Percentiles rank a stretch among this genome's conserved stretches.
Conservation (phyloP, 30 jellyfish, hydroid and myxozoan species). For the Aurelia aurita complex sp. Pacific region DNA sequence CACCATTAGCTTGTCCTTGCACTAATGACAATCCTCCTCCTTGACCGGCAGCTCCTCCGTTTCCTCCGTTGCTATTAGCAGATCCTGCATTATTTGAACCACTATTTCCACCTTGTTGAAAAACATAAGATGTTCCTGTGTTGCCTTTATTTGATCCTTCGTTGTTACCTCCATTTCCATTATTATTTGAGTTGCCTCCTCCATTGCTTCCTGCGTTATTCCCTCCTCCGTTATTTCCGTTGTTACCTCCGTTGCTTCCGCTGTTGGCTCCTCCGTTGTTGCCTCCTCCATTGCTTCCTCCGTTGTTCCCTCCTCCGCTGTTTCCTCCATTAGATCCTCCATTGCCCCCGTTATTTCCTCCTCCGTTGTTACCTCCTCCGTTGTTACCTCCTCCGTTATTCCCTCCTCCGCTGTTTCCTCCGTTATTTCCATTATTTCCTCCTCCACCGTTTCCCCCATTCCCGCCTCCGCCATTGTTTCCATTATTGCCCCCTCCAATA, state of each 20-base stretch:
- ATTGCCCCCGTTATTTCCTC: background rate
- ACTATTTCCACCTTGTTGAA: constrained; percentile 22
- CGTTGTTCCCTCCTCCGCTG: constrained; percentile 25
- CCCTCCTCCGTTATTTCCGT: constrained; percentile 13
- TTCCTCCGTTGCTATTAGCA: constrained; percentile 16
- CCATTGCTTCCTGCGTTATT: background rate
- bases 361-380: constrained; percentile 1
- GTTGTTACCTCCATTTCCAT: constrained; percentile 13
- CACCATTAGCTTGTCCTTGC: constrained; percentile 14
- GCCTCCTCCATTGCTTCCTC: constrained; percentile 32
- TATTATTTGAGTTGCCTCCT: background rate
- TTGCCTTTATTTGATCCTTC: constrained; percentile 4
- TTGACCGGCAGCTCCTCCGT: constrained; percentile 6
- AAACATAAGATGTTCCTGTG: constrained; percentile 27
- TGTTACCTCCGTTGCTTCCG: constrained; percentile 1
- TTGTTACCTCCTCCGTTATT: constrained; percentile 19
- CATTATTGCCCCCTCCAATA: constrained; percentile 25
- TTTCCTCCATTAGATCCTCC: constrained; percentile 7
- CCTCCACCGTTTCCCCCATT: constrained; percentile 43
- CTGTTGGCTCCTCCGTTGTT: constrained; percentile 14
- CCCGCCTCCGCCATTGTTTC: constrained; percentile 7
- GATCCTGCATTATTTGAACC: constrained; percentile 19
- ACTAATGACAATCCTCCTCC: constrained; percentile 26
- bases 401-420: constrained; percentile 25
- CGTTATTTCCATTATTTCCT: constrained; percentile 16